Conservation (phyloP, 2,888 invertebrate genomes). For the Pachycephus smyrnensis region DNA sequence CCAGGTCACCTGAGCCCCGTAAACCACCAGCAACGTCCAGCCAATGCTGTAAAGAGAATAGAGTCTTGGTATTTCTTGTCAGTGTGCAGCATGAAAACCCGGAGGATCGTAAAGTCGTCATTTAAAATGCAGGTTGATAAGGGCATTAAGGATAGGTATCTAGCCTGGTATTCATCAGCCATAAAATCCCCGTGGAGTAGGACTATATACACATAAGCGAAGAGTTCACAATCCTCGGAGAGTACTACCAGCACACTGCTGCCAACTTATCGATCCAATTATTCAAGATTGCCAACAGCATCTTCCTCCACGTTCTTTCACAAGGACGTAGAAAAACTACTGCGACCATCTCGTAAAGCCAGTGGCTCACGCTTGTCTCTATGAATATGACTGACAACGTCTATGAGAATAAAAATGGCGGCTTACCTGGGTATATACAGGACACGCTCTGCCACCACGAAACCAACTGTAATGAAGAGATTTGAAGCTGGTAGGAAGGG, state of each 20-base stretch:
- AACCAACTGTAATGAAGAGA: constrained; percentile 82
- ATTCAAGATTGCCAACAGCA: background rate
- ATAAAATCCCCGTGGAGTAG: background rate
- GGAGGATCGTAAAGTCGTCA: background rate
- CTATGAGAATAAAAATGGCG: background rate
- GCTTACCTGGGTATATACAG: constrained; percentile 87
- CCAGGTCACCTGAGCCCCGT: constrained; percentile 80
- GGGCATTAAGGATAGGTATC: background rate
- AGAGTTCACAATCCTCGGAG: background rate
- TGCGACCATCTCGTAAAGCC: background rate
- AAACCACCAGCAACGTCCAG: constrained; percentile 80
- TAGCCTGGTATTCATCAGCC: background rate
- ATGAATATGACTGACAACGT: background rate
- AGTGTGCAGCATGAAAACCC: background rate
- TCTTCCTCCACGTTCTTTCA: background rate
- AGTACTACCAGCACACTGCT: background rate
- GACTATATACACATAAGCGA: background rate
- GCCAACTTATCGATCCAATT: background rate
- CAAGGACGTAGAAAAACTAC: background rate
- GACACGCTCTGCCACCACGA: constrained; percentile 88
- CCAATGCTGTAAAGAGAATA: constrained; percentile 76
- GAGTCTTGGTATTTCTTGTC: background rate
- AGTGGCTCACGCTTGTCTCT: background rate
- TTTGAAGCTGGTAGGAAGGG: constrained; percentile 91
- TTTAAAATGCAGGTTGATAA: background rate